These are phyloP conservation scores for Kryptolebias marmoratus DNA, from an alignment of 2,113 vertebrate genomes.

Conservation along the genomic window DNA sequence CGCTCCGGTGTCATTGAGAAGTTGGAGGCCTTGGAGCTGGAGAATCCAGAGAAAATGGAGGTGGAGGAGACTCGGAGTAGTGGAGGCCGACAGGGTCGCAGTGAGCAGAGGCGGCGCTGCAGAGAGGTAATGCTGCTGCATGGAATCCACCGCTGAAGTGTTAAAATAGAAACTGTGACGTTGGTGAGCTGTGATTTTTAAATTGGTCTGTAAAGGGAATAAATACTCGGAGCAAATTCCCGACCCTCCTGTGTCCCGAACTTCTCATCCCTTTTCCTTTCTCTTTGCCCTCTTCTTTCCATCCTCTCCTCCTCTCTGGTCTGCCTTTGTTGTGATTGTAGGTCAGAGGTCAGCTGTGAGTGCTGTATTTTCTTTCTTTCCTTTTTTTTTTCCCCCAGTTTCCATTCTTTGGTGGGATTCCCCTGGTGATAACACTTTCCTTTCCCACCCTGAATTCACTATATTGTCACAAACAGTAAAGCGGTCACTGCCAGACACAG, in stretches of 20 bases:
- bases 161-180: no score
- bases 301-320: conserved; percentile 26
- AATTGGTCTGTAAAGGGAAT: no score
- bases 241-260: not conserved
- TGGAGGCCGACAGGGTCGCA: conserved; percentile 78
- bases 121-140: conserved; percentile 71
- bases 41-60: conserved; percentile 83
- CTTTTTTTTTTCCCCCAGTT: conserved; percentile 34
- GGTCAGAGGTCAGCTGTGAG: conserved; percentile 61
- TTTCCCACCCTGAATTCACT: conserved; percentile 64
- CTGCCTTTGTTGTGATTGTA: conserved; percentile 69
- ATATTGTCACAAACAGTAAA: not conserved
- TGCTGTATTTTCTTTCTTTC: conserved; percentile 65
- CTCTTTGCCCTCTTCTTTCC: conserved; percentile 38
- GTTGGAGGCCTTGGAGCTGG: conserved; percentile 84
- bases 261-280: conserved; percentile 21
- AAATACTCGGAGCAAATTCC: no score
- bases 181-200: no score
- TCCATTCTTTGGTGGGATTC: conserved; percentile 70
- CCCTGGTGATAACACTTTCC: conserved; percentile 58
- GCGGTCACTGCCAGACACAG: no score
- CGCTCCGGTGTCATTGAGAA: conserved; percentile 85
- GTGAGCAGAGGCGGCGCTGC: conserved; percentile 77
- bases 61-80: conserved; percentile 72
- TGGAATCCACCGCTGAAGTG: not conserved